Percentiles rank a stretch among this genome's conserved stretches.
phyloP scores from a whole-genome alignment of 2,888 invertebrate species.

The Halictus quadricinctus region DNA sequence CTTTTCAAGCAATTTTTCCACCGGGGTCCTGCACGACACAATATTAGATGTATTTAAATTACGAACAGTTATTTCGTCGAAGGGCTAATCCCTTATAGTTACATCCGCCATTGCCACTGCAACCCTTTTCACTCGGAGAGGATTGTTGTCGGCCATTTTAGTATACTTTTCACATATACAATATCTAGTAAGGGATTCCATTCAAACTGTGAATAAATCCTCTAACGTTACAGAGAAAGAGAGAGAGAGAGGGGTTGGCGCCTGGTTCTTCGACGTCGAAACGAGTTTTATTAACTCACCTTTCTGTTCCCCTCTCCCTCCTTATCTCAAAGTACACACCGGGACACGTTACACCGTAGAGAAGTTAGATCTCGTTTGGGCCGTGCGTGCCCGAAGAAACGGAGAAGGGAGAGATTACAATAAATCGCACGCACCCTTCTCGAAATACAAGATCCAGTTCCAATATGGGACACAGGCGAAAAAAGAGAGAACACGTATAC shows the following conservation, averaged over 20 bases:
- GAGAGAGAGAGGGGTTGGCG: slow-evolving; percentile 12
- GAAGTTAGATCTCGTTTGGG: slow-evolving; percentile 59
- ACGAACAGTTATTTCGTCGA: neutral
- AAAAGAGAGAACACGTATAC: slow-evolving; percentile 36
- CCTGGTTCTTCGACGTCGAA: slow-evolving; percentile 25
- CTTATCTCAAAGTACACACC: slow-evolving; percentile 42
- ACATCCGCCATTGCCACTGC: neutral
- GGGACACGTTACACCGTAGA: slow-evolving; percentile 55
- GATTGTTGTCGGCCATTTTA: neutral
- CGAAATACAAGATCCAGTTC: slow-evolving; percentile 73
- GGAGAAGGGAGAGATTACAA: slow-evolving; percentile 68
- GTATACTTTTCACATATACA: neutral
- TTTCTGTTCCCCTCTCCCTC: neutral
- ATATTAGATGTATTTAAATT: neutral
- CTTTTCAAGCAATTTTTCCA: neutral
- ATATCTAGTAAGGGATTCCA: slow-evolving; percentile 20
- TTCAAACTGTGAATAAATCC: slow-evolving; percentile 45
- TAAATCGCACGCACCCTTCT: slow-evolving; percentile 77
- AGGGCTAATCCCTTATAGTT: neutral
- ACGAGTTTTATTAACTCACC: slow-evolving; percentile 65
- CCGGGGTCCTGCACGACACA: neutral
- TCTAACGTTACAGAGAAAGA: slow-evolving; percentile 20
- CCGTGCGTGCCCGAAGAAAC: slow-evolving; percentile 43
- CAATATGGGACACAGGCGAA: slow-evolving; percentile 51
- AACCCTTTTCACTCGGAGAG: neutral